Percentiles rank a stretch among this genome's conserved stretches.
phyloP scores from a whole-genome alignment of 2,113 vertebrate genomes.

The Mastomys coucha region DNA sequence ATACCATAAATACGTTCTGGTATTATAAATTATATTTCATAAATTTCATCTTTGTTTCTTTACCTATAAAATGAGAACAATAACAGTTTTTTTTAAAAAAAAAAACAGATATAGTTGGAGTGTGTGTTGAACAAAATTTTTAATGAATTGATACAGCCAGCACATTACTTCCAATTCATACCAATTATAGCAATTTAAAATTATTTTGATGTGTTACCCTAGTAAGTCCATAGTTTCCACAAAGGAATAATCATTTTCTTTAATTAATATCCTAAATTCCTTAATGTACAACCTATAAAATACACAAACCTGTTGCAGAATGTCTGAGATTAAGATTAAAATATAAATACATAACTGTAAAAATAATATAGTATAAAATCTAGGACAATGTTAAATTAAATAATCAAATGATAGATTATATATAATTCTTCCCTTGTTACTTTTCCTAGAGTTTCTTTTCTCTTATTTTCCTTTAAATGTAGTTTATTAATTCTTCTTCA shows the following conservation, averaged over 20 bases:
- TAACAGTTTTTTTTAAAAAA: neutral
- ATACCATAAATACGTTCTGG: neutral
- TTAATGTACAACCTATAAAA: neutral
- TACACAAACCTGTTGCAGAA: neutral
- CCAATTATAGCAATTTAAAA: neutral
- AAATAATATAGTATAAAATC: neutral
- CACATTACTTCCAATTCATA: neutral
- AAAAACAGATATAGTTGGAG: neutral
- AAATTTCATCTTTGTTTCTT: neutral
- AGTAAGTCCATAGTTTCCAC: neutral
- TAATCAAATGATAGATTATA: neutral
- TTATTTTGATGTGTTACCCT: neutral
- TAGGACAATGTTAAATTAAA: neutral
- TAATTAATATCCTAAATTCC: neutral
- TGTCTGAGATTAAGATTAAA: neutral
- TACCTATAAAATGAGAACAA: neutral
- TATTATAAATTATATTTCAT: neutral
- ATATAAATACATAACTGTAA: neutral
- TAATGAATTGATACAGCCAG: neutral
- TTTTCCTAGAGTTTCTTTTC: neutral
- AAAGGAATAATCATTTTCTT: constrained; percentile 24
- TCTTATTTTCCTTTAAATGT: neutral
- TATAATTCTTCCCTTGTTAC: neutral
- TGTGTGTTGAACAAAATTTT: neutral
- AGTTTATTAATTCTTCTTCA: neutral